Conservation (phyloP, 2,888 invertebrate species). For the Caenorhabditis sp. region DNA sequence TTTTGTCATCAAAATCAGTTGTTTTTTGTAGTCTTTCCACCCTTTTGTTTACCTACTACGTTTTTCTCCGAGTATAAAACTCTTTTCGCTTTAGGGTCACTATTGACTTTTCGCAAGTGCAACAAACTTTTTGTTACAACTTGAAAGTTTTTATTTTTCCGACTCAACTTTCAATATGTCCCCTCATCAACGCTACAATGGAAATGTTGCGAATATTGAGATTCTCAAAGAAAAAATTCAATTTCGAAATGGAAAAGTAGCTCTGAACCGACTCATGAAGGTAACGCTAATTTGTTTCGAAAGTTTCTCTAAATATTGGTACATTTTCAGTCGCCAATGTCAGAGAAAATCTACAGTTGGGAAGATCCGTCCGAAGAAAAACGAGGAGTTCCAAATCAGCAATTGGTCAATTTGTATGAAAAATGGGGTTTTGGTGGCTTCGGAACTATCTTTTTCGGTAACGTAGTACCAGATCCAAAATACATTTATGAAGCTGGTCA, state of each 20-base stretch:
- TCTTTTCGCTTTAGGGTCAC: not conserved
- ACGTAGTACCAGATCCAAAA: conserved; percentile 50
- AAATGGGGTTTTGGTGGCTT: conserved; percentile 60
- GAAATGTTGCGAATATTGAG: conserved; percentile 13
- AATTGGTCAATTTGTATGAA: conserved; percentile 47
- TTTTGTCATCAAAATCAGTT: not conserved
- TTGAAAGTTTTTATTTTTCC: not conserved
- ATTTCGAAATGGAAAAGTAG: conserved; percentile 42
- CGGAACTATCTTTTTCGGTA: conserved; percentile 58
- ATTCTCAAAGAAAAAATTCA: conserved; percentile 33
- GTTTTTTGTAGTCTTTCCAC: not conserved
- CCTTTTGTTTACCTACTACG: not conserved
- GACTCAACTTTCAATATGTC: not conserved
- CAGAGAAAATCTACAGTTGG: conserved; percentile 47
- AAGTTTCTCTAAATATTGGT: not conserved
- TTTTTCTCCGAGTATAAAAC: conserved; percentile 6
- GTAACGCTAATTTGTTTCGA: not conserved
- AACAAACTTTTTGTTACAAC: not conserved
- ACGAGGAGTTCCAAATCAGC: conserved; percentile 48
- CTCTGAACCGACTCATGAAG: conserved; percentile 45
- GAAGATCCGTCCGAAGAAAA: conserved; percentile 36
- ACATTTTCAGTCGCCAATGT: conserved; percentile 34
- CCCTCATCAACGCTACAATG: conserved; percentile 18
- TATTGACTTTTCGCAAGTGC: not conserved
- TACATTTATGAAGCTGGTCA: conserved; percentile 48